These are phyloP conservation scores for Drosophila koepferae DNA, from an alignment of 2,888 invertebrate genomes.

Conservation along the genomic window DNA sequence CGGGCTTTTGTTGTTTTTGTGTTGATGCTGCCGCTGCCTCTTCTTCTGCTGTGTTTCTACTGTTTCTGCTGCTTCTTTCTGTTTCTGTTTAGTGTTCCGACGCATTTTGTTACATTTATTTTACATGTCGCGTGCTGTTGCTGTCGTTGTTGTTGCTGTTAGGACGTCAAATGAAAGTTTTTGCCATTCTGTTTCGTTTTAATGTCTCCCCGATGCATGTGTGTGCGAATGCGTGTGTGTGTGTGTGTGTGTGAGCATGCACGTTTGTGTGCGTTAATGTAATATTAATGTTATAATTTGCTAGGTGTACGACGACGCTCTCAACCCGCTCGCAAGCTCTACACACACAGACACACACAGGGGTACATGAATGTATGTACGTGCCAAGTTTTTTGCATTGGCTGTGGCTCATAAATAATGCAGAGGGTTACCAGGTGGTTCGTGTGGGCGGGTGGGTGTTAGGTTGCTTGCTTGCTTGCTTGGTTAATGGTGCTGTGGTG, in stretches of 20 bases:
- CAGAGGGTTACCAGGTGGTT: slow-evolving; percentile 59
- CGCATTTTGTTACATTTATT: slow-evolving; percentile 73
- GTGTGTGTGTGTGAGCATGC: slow-evolving; percentile 34
- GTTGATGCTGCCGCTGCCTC: slow-evolving; percentile 25
- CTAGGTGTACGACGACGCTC: slow-evolving; percentile 58
- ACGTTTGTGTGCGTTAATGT: slow-evolving; percentile 72
- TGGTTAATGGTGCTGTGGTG: slow-evolving; percentile 41
- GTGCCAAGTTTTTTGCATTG: slow-evolving; percentile 60
- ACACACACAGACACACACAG: slow-evolving; percentile 9
- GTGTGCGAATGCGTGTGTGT: slow-evolving; percentile 26
- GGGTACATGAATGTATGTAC: slow-evolving; percentile 21
- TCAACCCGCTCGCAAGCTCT: slow-evolving; percentile 39
- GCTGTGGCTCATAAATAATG: slow-evolving; percentile 68
- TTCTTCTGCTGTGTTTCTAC: slow-evolving; percentile 30
- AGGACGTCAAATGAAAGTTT: slow-evolving; percentile 72
- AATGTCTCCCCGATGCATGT: slow-evolving; percentile 75
- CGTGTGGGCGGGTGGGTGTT: slow-evolving; percentile 3
- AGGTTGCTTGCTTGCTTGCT: slow-evolving; percentile 23
- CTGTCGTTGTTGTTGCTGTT: slow-evolving; percentile 50
- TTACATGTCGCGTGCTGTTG: slow-evolving; percentile 58
- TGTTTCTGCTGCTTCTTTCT: slow-evolving; percentile 26
- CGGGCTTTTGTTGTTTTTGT: slow-evolving; percentile 40
- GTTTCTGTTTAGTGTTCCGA: slow-evolving; percentile 45
- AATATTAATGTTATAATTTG: slow-evolving; percentile 81
- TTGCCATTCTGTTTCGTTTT: slow-evolving; percentile 65